phyloP scores from a whole-genome alignment of 2,113 vertebrate species.

The Suncus etruscus region DNA sequence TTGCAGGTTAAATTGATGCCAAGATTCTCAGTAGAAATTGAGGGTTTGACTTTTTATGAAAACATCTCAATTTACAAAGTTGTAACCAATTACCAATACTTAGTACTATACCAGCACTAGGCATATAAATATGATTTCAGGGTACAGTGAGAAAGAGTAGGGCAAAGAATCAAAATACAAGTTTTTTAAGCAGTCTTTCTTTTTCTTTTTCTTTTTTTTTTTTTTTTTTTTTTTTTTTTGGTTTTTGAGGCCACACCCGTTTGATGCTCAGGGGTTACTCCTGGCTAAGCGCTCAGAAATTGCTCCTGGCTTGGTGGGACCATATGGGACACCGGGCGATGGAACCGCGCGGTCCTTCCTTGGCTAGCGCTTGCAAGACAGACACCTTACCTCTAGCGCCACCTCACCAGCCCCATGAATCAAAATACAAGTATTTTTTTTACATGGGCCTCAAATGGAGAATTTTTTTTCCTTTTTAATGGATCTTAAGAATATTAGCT shows the following conservation, averaged over 20 bases:
- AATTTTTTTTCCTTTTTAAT: not conserved
- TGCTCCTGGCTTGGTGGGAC: too few species aligned
- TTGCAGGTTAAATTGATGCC: not conserved
- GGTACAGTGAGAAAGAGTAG: not conserved
- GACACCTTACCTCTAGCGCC: too few species aligned
- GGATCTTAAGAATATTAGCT: slow-evolving; percentile 1
- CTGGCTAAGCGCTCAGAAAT: too few species aligned
- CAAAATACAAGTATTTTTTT: not conserved
- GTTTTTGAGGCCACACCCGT: too few species aligned
- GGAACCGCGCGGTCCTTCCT: too few species aligned
- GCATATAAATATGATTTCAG: not conserved
- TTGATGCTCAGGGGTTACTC: too few species aligned
- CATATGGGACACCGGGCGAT: too few species aligned
- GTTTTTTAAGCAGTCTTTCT: too few species aligned
- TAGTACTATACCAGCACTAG: not conserved
- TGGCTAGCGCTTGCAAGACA: too few species aligned
- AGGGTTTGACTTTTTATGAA: not conserved
- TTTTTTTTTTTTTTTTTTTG: too few species aligned
- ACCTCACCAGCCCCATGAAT: too few species aligned
- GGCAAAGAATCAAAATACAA: not conserved
- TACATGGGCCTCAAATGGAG: not conserved
- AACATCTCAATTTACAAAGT: slow-evolving; percentile 5
- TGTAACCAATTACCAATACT: slow-evolving; percentile 24
- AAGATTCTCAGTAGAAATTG: not conserved
- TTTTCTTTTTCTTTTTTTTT: too few species aligned